These are phyloP conservation scores for Actias luna DNA, from an alignment of 2,888 invertebrate genomes.

Conservation along the genomic window DNA sequence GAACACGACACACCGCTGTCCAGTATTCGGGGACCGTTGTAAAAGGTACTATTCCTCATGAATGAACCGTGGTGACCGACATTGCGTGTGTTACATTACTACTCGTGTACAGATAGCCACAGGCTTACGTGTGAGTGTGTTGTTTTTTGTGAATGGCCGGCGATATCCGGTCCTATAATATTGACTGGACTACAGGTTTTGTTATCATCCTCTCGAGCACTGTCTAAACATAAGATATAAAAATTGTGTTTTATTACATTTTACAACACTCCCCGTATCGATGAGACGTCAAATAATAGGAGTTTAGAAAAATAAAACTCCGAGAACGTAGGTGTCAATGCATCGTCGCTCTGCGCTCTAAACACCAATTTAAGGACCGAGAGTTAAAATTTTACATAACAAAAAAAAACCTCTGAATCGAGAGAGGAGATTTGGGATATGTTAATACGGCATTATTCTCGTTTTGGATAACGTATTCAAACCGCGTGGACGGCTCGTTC, in stretches of 20 bases:
- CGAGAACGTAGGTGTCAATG: slow-evolving; percentile 72
- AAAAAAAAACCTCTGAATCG: slow-evolving; percentile 55
- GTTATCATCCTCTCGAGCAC: slow-evolving; percentile 76
- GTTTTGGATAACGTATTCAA: slow-evolving; percentile 61
- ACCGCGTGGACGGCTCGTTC: slow-evolving; percentile 47
- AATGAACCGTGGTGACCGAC: slow-evolving; percentile 66
- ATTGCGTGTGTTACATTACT: slow-evolving; percentile 48
- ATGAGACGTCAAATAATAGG: slow-evolving; percentile 68
- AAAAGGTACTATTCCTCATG: slow-evolving; percentile 70
- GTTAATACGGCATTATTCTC: slow-evolving; percentile 67
- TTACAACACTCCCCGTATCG: slow-evolving; percentile 71
- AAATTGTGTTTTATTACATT: slow-evolving; percentile 78
- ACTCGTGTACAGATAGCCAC: slow-evolving; percentile 39
- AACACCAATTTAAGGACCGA: slow-evolving; percentile 61
- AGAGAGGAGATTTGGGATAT: slow-evolving; percentile 61
- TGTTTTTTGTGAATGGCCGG: slow-evolving; percentile 79
- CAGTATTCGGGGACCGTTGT: slow-evolving; percentile 62
- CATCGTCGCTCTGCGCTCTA: slow-evolving; percentile 51
- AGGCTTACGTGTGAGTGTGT: slow-evolving; percentile 44
- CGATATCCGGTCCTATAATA: slow-evolving; percentile 77
- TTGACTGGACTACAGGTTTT: slow-evolving; percentile 71
- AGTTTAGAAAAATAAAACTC: slow-evolving; percentile 48
- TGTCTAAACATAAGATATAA: slow-evolving; percentile 80
- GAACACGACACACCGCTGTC: slow-evolving; percentile 40
- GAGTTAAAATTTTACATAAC: slow-evolving; percentile 63